Evolutionary conservation across 1,140 invertebrate species (phyloP).

Genomic region (Temnothorax curvispinosus): DNA sequence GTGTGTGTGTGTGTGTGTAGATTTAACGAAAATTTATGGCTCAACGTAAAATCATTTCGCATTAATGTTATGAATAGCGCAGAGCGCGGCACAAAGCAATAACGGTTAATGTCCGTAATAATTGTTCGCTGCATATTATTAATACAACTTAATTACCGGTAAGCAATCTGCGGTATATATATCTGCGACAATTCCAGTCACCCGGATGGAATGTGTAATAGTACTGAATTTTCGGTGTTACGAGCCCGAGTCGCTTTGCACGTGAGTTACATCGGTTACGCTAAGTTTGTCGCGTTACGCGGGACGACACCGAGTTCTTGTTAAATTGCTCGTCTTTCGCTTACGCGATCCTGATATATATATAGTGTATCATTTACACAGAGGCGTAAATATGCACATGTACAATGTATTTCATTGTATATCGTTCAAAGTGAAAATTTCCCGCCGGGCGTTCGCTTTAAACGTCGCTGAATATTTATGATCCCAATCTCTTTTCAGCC

Average conservation of each 20-base stretch:
- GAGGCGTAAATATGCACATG: no score
- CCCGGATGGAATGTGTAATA: background rate
- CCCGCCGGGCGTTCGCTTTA: slow-evolving; percentile 44
- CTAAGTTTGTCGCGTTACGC: slow-evolving; percentile 46
- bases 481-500: slow-evolving; percentile 60
- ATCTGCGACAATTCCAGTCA: slow-evolving; percentile 24
- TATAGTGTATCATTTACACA: no score
- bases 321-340: slow-evolving; percentile 31
- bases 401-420: background rate
- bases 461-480: slow-evolving; percentile 58
- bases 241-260: slow-evolving; percentile 3
- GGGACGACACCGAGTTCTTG: slow-evolving; percentile 35
- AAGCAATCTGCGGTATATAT: slow-evolving; percentile 44
- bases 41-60: slow-evolving; percentile 4
- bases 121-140: slow-evolving; percentile 36
- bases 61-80: background rate
- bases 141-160: slow-evolving; percentile 52
- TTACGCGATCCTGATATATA: background rate
- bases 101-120: slow-evolving; percentile 16
- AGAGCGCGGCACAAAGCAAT: slow-evolving; percentile 22
- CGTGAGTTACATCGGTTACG: slow-evolving; percentile 35
- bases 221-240: slow-evolving; percentile 8
- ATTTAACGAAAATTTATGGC: slow-evolving; percentile 5
- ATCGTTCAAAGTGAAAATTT: slow-evolving; percentile 57
- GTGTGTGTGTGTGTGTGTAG: no score